Evolutionary conservation across 2,113 vertebrate genomes (phyloP).

Genomic region (Micromys minutus): DNA sequence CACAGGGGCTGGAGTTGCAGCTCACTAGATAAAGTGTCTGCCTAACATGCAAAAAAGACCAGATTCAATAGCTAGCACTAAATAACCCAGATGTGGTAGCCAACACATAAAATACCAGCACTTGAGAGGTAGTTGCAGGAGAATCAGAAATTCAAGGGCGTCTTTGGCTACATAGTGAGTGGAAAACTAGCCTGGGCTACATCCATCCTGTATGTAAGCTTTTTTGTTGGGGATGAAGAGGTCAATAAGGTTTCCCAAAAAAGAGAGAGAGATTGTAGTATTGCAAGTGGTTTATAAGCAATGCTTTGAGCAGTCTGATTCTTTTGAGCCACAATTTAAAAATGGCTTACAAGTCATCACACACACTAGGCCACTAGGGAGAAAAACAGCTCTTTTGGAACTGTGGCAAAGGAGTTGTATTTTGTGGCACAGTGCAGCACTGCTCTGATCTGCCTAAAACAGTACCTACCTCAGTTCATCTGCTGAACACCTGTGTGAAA

Average conservation of each 20-base stretch:
- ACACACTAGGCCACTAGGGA: neutral
- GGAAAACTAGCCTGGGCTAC: neutral
- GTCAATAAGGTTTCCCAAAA: neutral
- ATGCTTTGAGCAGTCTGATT: slow-evolving; percentile 17
- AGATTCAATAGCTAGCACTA: neutral
- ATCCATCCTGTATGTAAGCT: no score
- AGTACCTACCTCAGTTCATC: neutral
- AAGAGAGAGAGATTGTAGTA: neutral
- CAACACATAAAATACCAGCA: neutral
- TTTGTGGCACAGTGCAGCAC: neutral
- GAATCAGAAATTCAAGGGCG: neutral
- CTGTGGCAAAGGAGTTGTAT: neutral
- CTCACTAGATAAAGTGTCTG: neutral
- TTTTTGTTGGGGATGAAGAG: neutral
- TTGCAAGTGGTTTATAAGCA: neutral
- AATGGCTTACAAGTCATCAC: slow-evolving; percentile 15
- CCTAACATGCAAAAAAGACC: neutral
- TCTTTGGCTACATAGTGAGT: neutral
- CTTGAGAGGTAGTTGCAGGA: neutral
- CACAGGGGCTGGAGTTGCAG: neutral
- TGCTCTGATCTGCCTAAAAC: neutral
- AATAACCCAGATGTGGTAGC: neutral
- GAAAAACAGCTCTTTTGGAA: neutral
- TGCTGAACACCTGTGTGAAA: neutral
- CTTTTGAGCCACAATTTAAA: neutral